Evolutionary conservation across 2,888 invertebrate species (phyloP).

Genomic region (Fragum sueziense): DNA sequence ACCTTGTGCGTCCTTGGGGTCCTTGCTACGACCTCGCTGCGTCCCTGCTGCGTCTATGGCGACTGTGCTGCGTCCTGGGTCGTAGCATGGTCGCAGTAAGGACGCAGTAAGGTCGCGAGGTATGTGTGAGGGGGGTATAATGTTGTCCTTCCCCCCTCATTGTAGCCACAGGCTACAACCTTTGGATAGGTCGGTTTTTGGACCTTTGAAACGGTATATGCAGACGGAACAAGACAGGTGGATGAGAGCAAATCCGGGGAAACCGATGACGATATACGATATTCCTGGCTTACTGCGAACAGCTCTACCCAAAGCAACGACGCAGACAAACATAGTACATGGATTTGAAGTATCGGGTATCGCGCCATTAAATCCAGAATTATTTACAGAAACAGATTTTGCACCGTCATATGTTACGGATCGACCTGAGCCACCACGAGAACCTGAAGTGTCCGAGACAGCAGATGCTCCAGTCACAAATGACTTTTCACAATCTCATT

Average conservation of each 20-base stretch:
- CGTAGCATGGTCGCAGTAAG: too few species aligned
- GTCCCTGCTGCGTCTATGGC: too few species aligned
- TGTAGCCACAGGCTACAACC: conserved; percentile 80
- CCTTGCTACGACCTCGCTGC: too few species aligned
- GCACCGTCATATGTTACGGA: conserved; percentile 19
- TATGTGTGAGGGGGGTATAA: too few species aligned
- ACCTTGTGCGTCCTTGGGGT: too few species aligned
- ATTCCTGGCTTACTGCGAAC: conserved; percentile 1
- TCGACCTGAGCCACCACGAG: background rate
- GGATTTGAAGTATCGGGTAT: conserved; percentile 24
- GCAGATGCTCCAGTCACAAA: too few species aligned
- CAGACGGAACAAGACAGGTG: conserved; percentile 66
- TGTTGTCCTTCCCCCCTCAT: conserved; percentile 78
- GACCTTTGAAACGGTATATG: conserved; percentile 79
- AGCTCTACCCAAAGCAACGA: conserved; percentile 5
- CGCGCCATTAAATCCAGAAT: background rate
- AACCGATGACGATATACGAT: conserved; percentile 68
- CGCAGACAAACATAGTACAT: conserved; percentile 8
- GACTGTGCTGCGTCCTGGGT: too few species aligned
- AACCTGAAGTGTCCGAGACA: too few species aligned
- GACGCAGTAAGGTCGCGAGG: too few species aligned
- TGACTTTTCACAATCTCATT: background rate
- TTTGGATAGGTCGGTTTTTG: conserved; percentile 80
- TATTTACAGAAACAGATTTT: conserved; percentile 5
- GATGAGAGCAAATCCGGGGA: conserved; percentile 73